These are phyloP conservation scores for Forbesichthys papilliferus DNA, from an alignment of 2,113 vertebrate genomes.

Conservation along the genomic window DNA sequence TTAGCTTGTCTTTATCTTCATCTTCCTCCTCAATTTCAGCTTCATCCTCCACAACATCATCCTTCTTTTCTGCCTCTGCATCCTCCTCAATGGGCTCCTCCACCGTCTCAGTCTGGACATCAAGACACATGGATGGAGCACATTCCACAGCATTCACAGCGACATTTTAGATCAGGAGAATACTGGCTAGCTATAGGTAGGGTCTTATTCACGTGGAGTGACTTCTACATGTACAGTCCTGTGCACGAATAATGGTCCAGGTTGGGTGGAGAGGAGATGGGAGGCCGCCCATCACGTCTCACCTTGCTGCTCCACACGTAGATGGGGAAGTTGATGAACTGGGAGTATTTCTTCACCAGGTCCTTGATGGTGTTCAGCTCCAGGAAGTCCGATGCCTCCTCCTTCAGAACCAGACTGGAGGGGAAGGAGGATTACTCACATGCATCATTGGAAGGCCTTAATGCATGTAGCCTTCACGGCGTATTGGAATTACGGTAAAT, in stretches of 20 bases:
- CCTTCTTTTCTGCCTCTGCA: conserved; percentile 77
- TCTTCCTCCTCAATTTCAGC: conserved; percentile 89
- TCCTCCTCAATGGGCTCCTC: conserved; percentile 92
- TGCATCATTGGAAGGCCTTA: too few species aligned
- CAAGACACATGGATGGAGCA: neutral
- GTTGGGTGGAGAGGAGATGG: neutral
- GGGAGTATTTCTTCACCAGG: conserved; percentile 95
- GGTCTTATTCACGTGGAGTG: too few species aligned
- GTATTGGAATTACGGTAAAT: too few species aligned
- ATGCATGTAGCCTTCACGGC: too few species aligned
- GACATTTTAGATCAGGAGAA: too few species aligned
- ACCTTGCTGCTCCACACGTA: conserved; percentile 99
- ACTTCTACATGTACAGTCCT: too few species aligned
- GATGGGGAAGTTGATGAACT: conserved; percentile 99
- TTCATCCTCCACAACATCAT: conserved; percentile 85
- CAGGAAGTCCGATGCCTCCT: conserved; percentile 96
- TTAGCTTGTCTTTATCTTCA: conserved; percentile 87
- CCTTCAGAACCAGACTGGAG: conserved; percentile 91
- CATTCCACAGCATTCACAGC: too few species aligned
- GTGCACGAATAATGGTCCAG: too few species aligned
- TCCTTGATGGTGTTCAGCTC: conserved; percentile 98
- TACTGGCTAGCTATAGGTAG: too few species aligned
- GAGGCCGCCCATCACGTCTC: conserved; percentile 9
- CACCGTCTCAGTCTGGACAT: conserved; percentile 91
- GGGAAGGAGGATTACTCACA: neutral